A percentile compares a stretch with the other conserved stretches of the same genome.
phyloP scores from a whole-genome alignment of 2,888 invertebrate species.

The Linyphia triangularis region DNA sequence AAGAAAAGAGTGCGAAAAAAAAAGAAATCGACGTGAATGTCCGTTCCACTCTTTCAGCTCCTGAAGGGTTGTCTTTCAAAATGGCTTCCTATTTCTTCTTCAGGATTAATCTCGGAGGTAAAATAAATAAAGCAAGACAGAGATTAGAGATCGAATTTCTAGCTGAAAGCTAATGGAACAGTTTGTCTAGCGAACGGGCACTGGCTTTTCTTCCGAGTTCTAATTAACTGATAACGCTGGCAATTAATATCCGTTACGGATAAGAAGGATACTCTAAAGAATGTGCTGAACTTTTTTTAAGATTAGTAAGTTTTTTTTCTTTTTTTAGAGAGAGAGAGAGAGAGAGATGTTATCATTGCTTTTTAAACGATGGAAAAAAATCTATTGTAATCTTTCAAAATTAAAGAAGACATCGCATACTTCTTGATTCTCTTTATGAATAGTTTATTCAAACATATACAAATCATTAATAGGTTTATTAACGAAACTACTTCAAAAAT shows the following conservation, averaged over 20 bases:
- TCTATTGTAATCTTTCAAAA: neutral
- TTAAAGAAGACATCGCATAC: no score
- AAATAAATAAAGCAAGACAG: slow-evolving; percentile 19
- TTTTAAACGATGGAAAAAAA: neutral
- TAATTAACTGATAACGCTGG: slow-evolving; percentile 27
- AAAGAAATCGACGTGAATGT: slow-evolving; percentile 6
- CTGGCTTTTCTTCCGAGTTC: slow-evolving; percentile 7
- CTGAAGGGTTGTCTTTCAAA: slow-evolving; percentile 56
- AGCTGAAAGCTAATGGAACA: neutral
- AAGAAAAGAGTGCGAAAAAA: neutral
- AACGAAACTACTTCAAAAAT: no score
- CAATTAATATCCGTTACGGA: slow-evolving; percentile 10
- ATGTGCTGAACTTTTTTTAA: no score
- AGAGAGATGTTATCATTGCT: neutral
- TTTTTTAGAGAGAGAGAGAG: no score
- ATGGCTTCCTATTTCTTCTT: slow-evolving; percentile 21
- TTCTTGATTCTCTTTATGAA: no score
- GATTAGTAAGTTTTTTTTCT: no score
- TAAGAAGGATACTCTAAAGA: no score
- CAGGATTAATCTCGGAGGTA: neutral
- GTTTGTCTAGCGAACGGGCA: neutral
- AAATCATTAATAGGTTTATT: no score
- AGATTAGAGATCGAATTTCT: slow-evolving; percentile 26
- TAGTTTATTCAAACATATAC: no score
- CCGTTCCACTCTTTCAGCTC: slow-evolving; percentile 35